Evolutionary conservation across 1,140 invertebrate species (phyloP).

Genomic region (Alviniconcha marisindica): DNA sequence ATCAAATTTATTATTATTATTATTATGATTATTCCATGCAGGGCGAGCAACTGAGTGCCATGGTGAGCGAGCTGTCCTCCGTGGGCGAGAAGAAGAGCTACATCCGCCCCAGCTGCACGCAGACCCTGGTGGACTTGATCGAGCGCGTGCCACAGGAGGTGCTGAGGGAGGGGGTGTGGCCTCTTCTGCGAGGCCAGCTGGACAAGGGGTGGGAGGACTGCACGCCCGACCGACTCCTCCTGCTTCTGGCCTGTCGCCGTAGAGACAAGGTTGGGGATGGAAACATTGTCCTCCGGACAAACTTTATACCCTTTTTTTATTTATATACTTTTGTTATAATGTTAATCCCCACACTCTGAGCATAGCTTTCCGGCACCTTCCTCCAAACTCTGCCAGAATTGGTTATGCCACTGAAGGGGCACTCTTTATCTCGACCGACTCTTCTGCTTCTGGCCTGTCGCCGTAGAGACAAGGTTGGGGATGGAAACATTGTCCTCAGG

Average conservation of each 20-base stretch:
- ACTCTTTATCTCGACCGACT: constrained; percentile 52
- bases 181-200: constrained; percentile 42
- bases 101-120: constrained; percentile 41
- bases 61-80: constrained; percentile 40
- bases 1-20: no score
- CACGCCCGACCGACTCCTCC: constrained; percentile 45
- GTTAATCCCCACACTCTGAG: no score
- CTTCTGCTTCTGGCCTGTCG: constrained; percentile 39
- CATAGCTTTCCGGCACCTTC: no score
- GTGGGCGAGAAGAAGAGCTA: constrained; percentile 45
- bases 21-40: no score
- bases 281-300: no score
- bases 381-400: no score
- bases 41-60: constrained; percentile 31
- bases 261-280: constrained; percentile 50
- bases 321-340: no score
- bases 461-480: constrained; percentile 48
- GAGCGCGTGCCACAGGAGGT: constrained; percentile 29
- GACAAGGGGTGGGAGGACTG: constrained; percentile 51
- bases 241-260: constrained; percentile 40
- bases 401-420: no score
- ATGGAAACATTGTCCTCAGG: no score
- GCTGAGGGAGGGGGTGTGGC: constrained; percentile 44
- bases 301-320: no score
- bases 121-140: constrained; percentile 42